Evolutionary conservation across 2,888 invertebrate species (phyloP).

Genomic region (Minunthozetes semirufus): DNA sequence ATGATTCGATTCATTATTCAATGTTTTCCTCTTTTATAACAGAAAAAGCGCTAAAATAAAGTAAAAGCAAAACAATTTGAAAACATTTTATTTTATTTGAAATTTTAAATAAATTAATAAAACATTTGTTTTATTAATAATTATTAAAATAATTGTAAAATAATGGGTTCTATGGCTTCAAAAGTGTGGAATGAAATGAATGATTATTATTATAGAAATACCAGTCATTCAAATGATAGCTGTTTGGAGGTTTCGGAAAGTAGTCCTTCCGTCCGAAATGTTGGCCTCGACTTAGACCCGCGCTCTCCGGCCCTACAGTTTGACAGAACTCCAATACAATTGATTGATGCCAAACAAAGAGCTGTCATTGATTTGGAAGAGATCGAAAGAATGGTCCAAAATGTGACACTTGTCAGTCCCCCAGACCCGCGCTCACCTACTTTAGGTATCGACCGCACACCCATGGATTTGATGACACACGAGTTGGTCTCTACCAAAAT

Average conservation of each 20-base stretch:
- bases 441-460: neutral
- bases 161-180: neutral
- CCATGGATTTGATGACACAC: neutral
- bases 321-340: conserved; percentile 20
- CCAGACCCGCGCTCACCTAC: conserved; percentile 24
- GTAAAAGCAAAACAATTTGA: neutral
- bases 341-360: neutral
- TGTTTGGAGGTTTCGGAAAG: neutral
- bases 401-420: too few species aligned
- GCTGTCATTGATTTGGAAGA: too few species aligned
- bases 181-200: neutral
- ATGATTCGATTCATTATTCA: neutral
- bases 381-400: neutral
- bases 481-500: neutral
- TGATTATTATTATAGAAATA: neutral
- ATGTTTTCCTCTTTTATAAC: neutral
- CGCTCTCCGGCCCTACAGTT: neutral
- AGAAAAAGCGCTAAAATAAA: neutral
- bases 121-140: neutral
- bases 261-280: neutral
- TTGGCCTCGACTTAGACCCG: neutral
- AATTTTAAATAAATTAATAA: neutral
- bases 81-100: neutral
- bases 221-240: neutral
- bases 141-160: neutral